Evolutionary conservation across 1,140 invertebrate species (phyloP), one percentile per base, ranked within the genome.

Genomic region (Caenorhabditis tropicalis): DNA sequence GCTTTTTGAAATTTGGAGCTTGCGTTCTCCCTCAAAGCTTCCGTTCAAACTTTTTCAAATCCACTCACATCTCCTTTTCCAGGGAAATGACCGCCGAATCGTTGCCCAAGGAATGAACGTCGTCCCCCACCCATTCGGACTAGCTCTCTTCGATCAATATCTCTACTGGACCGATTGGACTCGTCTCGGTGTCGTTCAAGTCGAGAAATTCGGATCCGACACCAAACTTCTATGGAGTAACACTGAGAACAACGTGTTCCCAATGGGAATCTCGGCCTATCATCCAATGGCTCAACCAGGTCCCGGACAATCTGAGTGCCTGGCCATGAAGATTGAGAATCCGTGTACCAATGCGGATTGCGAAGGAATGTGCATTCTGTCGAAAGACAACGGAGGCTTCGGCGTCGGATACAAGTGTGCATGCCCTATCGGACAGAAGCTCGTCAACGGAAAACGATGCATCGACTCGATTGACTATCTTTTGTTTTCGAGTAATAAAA

Each of bases 151-250:
- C 81, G 86, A 89, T 83, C 84, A 96, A 89, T 93, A 94, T 43
- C 93, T 99, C 2, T 99, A 94, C 91, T 99, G 96, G 96, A 97
- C 96, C 0, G 98, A 99, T 90, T 94, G 94, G 85, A 98, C 96
- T 0, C 96, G 97, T 89, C 96, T 98, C 91, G 96, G 96, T 0
- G 94, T 99, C 4, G 94, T 98, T 92, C 95, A 94, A 1, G 95
- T 97, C 0, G 95, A 96, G 88, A 98, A 98, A 91, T 98, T 94
- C 88, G 91, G 90, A 29, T 87, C 87, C 15, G 29, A 74, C 19
- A 85, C 90, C 3, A 84, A 89, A 81, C 58, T 90, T 27, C 70
- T 91, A 27, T 91, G 90, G 88, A 87, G 82, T 5, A 91, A 91
- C 49, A 91, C 87, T 39, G 89, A 91, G 58, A 90, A 87, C 39